Base-by-base conservation (phyloP, 2,797 vertebrate genomes). In the Rhinoraja longicauda region DNA sequence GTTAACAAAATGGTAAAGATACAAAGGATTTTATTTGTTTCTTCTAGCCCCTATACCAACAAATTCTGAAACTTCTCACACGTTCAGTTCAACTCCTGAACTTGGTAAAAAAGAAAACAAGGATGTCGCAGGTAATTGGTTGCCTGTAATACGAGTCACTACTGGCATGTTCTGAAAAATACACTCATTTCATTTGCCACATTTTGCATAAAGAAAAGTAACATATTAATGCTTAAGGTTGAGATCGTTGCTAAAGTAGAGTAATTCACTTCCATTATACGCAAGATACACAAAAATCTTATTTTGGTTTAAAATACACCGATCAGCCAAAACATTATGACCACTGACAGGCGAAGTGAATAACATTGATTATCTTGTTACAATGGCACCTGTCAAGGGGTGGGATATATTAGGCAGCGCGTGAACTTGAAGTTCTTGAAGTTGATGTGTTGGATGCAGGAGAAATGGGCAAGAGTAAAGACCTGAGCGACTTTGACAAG, bases 21-120 rank as follows among this genome's bases (percentile, higher is more conserved):
- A 45, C 90, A 72, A 73, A 70, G 8, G 36, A 29, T 92, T 92
- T 13, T 73, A 2, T 73, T 92, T 73, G 36, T 92, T 92, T 70
- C 72, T 75, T 92, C 24, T 26, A 92, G 90, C 36, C 39, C 70
- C 45, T 75, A 57, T 26, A 39, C 13, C 12, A 13, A 24, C 90
- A 92, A 57, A 72, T 2, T 70, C 90, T 53, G 90, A 91, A 8
- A 91, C 67, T 91, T 21, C 88, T 10, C 88, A 2, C 12, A 29
- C 29, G 64, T 75, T 75, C 39, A 92, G 70, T 53, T 72, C 36
- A 53, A 45, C 70, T 75, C 21, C 90, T 75, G 90, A 92, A 57
- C 39, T 57, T 67, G 70, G 45, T 75, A 92, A 75, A 21, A 92
- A 29, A 75, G 36, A 91, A 45, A 90, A 92, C 72, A 12, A 92